Conservation (phyloP, 2,113 vertebrate species). For the Propithecus coquereli region DNA sequence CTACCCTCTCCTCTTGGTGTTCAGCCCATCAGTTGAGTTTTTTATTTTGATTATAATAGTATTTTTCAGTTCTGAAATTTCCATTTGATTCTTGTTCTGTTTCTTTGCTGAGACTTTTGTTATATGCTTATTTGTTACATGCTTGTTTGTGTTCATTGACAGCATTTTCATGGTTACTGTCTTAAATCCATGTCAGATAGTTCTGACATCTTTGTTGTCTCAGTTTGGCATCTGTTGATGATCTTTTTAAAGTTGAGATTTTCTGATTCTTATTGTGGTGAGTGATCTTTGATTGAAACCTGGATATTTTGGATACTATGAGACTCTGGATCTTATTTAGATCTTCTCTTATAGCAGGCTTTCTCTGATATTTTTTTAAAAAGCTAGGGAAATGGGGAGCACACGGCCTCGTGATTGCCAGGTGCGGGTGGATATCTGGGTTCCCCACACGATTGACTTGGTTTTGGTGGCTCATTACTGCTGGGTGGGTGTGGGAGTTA, state of each 20-base stretch:
- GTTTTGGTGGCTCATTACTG: neutral
- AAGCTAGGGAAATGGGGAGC: neutral
- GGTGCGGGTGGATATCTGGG: neutral
- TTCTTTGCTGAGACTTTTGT: neutral
- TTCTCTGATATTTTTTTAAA: neutral
- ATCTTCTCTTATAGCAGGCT: neutral
- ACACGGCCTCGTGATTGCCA: neutral
- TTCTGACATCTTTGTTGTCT: neutral
- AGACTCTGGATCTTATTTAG: neutral
- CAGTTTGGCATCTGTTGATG: neutral
- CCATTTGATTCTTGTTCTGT: neutral
- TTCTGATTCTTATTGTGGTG: neutral
- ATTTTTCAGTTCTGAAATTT: conserved; percentile 29
- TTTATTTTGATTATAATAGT: neutral
- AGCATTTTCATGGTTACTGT: neutral
- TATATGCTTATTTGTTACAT: no score
- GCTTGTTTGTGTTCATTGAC: neutral
- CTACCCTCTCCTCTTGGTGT: neutral
- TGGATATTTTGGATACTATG: neutral
- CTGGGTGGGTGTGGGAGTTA: neutral
- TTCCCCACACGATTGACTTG: neutral
- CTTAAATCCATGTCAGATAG: conserved; percentile 3
- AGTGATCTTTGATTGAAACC: neutral
- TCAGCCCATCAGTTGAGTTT: neutral
- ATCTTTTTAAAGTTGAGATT: conserved; percentile 27